Evolutionary conservation across 2,113 vertebrate genomes (phyloP), one percentile per base, ranked within the genome.

Genomic region (Tachycineta bicolor): DNA sequence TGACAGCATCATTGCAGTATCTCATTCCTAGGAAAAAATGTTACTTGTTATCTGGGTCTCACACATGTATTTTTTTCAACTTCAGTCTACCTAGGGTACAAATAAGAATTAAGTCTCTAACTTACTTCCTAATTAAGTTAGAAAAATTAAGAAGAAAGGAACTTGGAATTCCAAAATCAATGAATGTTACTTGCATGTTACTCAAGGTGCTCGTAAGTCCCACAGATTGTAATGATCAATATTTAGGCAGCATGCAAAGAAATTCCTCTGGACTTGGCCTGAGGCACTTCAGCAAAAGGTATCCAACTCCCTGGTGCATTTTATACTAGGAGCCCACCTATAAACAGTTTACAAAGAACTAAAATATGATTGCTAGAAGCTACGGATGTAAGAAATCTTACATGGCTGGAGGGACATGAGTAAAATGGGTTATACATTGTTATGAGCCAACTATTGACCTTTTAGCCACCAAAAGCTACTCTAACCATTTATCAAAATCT

Each of bases 361-460:
- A 64, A 93, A 95, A 91, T 70, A 73, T 79, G 84, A 90, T 68
- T 95, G 74, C 90, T 93, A 71, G 87, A 73, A 97, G 94, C 62
- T 94, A 90, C 70, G 91, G 41, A 91, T 53, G 22, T 91, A 93
- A 94, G 92, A 90, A 93, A 85, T 93, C 62, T 91, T 96, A 52
- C 93, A 93, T 93, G 67, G 62, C 84, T 95, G 44, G 65, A 96
- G 81, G 53, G 74, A 85, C 70, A 93, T 22, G 53, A 79, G 28
- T 75, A 81, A 93, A 97, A 89, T 83, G 74, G 83, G 41, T 79
- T 94, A 93, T 82, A 91, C 82, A 79, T 94, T 75, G 78, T 84
- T 93, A 82, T 83, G 92, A 94, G 81, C 24, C 39, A 71, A 68
- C 70, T 93, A 82, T 85, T 96, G 92, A 96, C 96, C 92, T 93